phyloP scores from a whole-genome alignment of 2,113 vertebrate species.

The Ammodytes dubius region DNA sequence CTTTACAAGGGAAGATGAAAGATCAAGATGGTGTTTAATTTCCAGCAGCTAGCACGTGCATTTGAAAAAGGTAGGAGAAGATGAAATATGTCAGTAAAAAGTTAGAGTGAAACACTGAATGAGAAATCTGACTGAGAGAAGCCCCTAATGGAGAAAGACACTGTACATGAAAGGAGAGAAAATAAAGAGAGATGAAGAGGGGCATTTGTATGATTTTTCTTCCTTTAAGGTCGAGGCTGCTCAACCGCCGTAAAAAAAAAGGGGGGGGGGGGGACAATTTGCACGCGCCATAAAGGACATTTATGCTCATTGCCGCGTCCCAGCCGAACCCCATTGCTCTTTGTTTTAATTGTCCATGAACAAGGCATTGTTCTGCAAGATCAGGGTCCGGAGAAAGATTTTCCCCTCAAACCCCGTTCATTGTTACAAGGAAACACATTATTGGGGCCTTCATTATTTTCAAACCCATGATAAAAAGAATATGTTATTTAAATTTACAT shows the following conservation, averaged over 20 bases:
- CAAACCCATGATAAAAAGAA: constrained; percentile 75
- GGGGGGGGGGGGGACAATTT: constrained; percentile 71
- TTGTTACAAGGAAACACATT: constrained; percentile 78
- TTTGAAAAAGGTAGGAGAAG: neutral
- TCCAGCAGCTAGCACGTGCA: constrained; percentile 35
- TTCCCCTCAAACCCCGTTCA: constrained; percentile 72
- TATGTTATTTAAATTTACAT: constrained; percentile 82
- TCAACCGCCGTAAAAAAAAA: constrained; percentile 68
- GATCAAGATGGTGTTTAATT: neutral
- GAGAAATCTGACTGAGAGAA: neutral
- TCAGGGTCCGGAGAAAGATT: constrained; percentile 68
- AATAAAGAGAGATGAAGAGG: constrained; percentile 52
- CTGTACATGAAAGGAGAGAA: constrained; percentile 32
- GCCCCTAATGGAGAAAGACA: constrained; percentile 10
- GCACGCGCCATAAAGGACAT: constrained; percentile 78
- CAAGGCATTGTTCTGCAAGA: constrained; percentile 80
- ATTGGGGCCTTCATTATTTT: constrained; percentile 78
- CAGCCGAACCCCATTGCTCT: constrained; percentile 76
- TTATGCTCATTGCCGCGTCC: constrained; percentile 72
- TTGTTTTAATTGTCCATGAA: constrained; percentile 84
- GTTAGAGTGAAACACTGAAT: neutral
- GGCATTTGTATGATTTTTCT: constrained; percentile 51
- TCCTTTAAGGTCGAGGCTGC: constrained; percentile 70
- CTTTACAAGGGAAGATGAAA: constrained; percentile 41
- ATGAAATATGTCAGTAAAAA: constrained; percentile 21